Percentiles rank a stretch among this genome's conserved stretches.
Conservation (phyloP, 1,140 invertebrate genomes). For the Drosophila serrata region DNA sequence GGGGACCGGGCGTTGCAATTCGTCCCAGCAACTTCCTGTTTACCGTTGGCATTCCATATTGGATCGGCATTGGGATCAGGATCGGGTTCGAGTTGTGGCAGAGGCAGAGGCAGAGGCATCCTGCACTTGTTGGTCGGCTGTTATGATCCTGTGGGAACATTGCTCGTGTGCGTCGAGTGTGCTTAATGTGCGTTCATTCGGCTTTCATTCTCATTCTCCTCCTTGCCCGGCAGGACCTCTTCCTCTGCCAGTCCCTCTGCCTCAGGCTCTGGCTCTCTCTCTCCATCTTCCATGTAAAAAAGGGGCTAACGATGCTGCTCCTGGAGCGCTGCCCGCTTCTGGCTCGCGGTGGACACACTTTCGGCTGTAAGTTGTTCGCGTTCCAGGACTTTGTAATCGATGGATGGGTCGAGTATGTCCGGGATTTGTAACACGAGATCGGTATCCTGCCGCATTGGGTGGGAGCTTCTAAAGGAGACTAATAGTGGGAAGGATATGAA, state of each 20-base stretch:
- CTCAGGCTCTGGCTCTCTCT: too few species aligned
- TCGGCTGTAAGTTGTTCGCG: conserved; percentile 65
- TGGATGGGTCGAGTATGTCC: conserved; percentile 4
- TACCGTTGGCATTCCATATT: conserved; percentile 63
- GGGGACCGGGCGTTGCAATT: conserved; percentile 58
- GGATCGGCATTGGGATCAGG: conserved; percentile 37
- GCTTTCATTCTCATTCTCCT: conserved; percentile 33
- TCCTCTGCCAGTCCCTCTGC: conserved; percentile 9
- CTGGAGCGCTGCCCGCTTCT: conserved; percentile 52
- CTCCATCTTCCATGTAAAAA: conserved; percentile 33
- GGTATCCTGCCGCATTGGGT: background rate
- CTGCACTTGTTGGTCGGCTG: conserved; percentile 69
- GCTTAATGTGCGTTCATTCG: conserved; percentile 65
- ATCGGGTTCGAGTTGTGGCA: conserved; percentile 3
- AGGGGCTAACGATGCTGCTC: conserved; percentile 54
- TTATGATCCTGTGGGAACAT: conserved; percentile 75
- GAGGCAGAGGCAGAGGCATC: conserved; percentile 30
- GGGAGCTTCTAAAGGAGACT: background rate
- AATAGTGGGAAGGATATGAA: background rate
- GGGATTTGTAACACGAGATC: conserved; percentile 1
- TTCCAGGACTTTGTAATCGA: conserved; percentile 59
- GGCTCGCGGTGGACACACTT: conserved; percentile 77
- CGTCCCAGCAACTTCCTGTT: conserved; percentile 74
- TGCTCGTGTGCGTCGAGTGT: conserved; percentile 80
- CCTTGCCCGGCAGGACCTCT: conserved; percentile 31